Evolutionary conservation across 2,888 invertebrate species (phyloP).

Genomic region (Tipula vernalis): DNA sequence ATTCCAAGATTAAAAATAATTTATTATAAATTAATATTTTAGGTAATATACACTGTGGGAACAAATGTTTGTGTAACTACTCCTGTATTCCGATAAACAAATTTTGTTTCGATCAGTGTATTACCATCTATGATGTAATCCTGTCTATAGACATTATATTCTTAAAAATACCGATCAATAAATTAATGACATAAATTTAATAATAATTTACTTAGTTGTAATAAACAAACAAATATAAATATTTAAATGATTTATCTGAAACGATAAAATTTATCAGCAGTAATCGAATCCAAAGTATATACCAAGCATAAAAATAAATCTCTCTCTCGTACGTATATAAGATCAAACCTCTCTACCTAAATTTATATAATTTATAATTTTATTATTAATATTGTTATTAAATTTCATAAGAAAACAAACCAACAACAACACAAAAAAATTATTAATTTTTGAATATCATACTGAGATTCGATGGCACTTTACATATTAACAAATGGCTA

Average conservation of each 20-base stretch:
- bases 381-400: neutral
- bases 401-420: neutral
- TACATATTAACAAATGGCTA: constrained; percentile 17
- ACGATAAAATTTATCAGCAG: constrained; percentile 13
- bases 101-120: neutral
- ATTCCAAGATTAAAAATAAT: neutral
- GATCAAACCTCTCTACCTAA: neutral
- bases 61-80: neutral
- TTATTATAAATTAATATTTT: neutral
- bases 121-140: neutral
- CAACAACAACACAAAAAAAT: neutral
- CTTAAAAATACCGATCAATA: neutral
- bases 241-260: constrained; percentile 12
- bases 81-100: neutral
- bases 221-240: neutral
- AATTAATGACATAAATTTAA: constrained; percentile 4
- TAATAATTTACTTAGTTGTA: neutral
- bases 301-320: constrained; percentile 10
- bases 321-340: neutral
- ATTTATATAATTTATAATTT: neutral
- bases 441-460: constrained; percentile 12
- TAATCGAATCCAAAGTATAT: constrained; percentile 13
- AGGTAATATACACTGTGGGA: neutral
- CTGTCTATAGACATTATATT: neutral
- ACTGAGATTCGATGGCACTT: constrained; percentile 16